Conservation (phyloP, 2,797 vertebrate genomes). For the Spatula versicolor region DNA sequence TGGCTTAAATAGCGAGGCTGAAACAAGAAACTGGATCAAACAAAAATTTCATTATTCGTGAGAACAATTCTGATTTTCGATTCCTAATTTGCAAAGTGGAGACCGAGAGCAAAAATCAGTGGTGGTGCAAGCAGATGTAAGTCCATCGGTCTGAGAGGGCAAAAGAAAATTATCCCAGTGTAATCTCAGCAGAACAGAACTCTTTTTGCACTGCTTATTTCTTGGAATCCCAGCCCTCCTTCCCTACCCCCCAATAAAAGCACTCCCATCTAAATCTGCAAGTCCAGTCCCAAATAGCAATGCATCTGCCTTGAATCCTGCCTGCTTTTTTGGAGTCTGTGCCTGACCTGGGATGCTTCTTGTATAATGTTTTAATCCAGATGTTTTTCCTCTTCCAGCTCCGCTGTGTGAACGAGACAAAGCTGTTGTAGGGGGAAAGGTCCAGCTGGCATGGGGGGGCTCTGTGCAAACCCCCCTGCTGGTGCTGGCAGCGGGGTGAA, state of each 20-base stretch:
- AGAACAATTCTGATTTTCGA: neutral
- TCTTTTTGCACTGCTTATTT: neutral
- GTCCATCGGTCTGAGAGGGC: neutral
- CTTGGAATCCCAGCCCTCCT: neutral
- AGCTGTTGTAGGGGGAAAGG: neutral
- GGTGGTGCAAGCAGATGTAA: neutral
- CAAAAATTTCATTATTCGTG: rapidly evolving
- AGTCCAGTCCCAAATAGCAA: neutral
- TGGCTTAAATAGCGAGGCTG: neutral
- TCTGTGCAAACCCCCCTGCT: neutral
- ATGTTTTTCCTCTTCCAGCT: neutral
- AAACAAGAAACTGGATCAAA: neutral
- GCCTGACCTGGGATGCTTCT: neutral
- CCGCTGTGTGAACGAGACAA: neutral
- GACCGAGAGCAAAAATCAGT: neutral
- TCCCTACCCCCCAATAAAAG: neutral
- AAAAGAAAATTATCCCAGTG: neutral
- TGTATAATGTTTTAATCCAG: neutral
- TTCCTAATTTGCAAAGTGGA: neutral
- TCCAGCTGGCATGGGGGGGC: rapidly evolving
- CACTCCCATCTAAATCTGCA: neutral
- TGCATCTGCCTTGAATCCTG: neutral
- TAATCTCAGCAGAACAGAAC: neutral
- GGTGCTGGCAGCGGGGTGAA: neutral
- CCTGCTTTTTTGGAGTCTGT: neutral